phyloP scores from a whole-genome alignment of 1,140 invertebrate species.

The Pogonognathellus flavescens region DNA sequence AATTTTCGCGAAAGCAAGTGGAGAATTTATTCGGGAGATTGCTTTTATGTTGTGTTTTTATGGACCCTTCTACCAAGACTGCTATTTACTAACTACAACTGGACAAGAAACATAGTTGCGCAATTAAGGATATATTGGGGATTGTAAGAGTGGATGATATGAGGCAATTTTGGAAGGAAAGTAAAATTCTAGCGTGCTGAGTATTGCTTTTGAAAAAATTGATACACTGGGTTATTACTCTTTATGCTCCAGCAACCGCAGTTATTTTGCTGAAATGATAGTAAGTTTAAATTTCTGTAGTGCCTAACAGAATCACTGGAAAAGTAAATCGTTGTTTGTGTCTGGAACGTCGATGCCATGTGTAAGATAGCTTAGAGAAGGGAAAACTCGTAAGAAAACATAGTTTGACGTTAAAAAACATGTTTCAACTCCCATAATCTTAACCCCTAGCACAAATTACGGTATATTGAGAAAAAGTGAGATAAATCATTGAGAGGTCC shows the following conservation, averaged over 20 bases:
- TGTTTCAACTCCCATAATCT: background rate
- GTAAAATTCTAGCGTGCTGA: background rate
- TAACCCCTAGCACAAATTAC: constrained; percentile 29
- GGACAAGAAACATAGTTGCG: too few species aligned
- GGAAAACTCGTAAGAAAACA: background rate
- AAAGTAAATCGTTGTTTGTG: background rate
- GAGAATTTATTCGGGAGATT: too few species aligned
- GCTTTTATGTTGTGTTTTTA: too few species aligned
- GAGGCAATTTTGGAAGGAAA: constrained; percentile 15
- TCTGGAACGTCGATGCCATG: background rate
- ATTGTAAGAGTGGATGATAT: background rate
- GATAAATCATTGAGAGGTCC: background rate
- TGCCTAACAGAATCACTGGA: too few species aligned
- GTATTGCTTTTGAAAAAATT: background rate
- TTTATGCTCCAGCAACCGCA: background rate
- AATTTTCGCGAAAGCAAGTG: too few species aligned
- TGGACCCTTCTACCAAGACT: too few species aligned
- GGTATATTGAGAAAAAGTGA: background rate
- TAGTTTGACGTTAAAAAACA: background rate
- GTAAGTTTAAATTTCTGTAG: background rate
- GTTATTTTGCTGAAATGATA: background rate
- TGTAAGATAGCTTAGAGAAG: background rate
- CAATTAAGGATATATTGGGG: too few species aligned
- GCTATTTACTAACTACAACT: too few species aligned
- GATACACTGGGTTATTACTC: background rate